phyloP scores from a whole-genome alignment of 1,140 invertebrate genomes.

The Pachyrhynchus sulphureomaculatus region DNA sequence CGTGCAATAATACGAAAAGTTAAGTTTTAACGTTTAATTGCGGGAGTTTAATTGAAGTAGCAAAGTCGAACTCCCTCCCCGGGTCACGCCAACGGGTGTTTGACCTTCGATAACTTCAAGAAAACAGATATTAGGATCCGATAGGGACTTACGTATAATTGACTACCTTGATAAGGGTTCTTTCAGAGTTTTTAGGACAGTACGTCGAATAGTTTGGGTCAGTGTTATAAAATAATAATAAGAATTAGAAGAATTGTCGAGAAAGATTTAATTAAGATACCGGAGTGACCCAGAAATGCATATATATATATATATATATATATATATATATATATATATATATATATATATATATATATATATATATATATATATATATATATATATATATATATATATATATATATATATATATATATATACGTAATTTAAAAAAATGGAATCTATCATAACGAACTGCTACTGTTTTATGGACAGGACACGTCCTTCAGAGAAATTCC shows the following conservation, averaged over 20 bases:
- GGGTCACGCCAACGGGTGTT: slow-evolving; percentile 31
- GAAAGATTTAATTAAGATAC: background rate
- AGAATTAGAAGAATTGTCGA: no score
- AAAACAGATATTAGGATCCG: slow-evolving; percentile 14
- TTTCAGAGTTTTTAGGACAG: background rate
- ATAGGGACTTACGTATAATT: slow-evolving; percentile 14
- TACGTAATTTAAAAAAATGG: no score
- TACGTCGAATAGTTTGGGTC: no score
- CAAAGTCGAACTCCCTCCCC: slow-evolving; percentile 1
- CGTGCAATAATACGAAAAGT: slow-evolving; percentile 21
- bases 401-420: no score
- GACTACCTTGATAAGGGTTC: slow-evolving; percentile 19
- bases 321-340: background rate
- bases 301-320: background rate
- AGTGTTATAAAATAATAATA: no score
- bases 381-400: no score
- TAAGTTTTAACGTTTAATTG: slow-evolving; percentile 30
- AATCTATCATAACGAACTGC: no score
- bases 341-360: no score
- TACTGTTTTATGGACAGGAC: no score
- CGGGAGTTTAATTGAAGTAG: slow-evolving; percentile 35
- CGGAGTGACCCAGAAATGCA: background rate
- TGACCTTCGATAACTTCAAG: slow-evolving; percentile 28
- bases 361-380: no score
- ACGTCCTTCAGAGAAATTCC: no score